Percentiles rank a stretch among this genome's conserved stretches.
Evolutionary conservation across 1,140 invertebrate genomes (phyloP).

Genomic region (Cylas formicarius): DNA sequence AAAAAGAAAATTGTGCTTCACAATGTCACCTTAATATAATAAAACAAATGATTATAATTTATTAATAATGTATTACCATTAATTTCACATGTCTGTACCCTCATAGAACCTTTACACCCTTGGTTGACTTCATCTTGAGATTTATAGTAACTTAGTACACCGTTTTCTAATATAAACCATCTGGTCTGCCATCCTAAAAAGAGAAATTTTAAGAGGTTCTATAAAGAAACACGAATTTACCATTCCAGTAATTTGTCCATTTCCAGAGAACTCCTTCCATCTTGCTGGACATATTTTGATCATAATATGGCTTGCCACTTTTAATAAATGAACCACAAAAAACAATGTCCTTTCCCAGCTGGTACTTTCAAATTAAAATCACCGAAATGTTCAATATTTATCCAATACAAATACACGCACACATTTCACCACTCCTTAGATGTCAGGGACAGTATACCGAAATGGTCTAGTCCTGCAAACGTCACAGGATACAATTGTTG

Average conservation of each 20-base stretch:
- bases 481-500: too few relatives aligned
- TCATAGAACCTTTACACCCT: constrained; percentile 77
- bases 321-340: too few relatives aligned
- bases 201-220: constrained; percentile 7
- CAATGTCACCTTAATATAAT: constrained; percentile 1
- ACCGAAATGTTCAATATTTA: too few relatives aligned
- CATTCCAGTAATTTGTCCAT: constrained; percentile 80
- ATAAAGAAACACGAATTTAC: constrained; percentile 42
- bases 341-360: too few relatives aligned
- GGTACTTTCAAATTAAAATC: too few relatives aligned
- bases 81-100: constrained; percentile 76
- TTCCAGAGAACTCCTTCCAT: constrained; percentile 75
- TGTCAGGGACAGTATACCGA: too few relatives aligned
- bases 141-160: constrained; percentile 74
- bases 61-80: constrained; percentile 52
- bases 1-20: neutral
- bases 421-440: too few relatives aligned
- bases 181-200: constrained; percentile 73
- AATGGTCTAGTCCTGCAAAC: too few relatives aligned
- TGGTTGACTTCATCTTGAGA: constrained; percentile 75
- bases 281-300: neutral
- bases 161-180: constrained; percentile 78
- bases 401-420: too few relatives aligned
- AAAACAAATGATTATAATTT: too few relatives aligned
- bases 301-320: too few relatives aligned